Evolutionary conservation across 2,888 invertebrate genomes (phyloP), one percentile per base, ranked within the genome.

Genomic region (Beris chalybata): DNA sequence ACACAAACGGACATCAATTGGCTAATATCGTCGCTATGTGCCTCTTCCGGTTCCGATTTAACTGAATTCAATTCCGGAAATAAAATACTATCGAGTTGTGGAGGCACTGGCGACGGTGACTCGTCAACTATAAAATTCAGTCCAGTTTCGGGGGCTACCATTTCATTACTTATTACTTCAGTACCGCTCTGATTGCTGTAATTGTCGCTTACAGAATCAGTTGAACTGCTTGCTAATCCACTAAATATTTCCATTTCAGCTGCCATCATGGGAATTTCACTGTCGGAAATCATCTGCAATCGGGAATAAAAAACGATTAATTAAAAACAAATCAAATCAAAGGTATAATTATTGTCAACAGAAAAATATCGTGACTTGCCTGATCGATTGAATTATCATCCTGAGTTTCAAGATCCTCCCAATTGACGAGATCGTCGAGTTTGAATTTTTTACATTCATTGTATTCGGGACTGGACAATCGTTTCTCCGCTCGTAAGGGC

Each of bases 161-260:
- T 4, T 30, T 61, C 32, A 7, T 30, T 22, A 15, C 38, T 38
- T 52, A 61, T 22, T 43, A 52, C 66, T 55, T 66, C 66, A 3
- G 54, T 65, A 12, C 67, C 58, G 31, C 63, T 69, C 53, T 69
- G 64, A 64, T 68, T 57, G 55, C 63, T 55, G 22, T 15, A 58
- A 38, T 38, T 38, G 38, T 61, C 61, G 47, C 67, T 66, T 57
- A 64, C 54, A 52, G 64, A 64, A 38, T 57, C 67, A 58, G 54
- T 64, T 22, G 66, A 64, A 64, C 56, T 68, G 45, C 66, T 68
- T 5, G 64, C 78, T 15, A 85, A 83, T 1, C 85, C 84, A 73
- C 85, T 85, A 7, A 85, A 83, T 1, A 86, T 85, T 69, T 85
- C 84, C 74, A 86, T 85, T 78, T 87, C 87, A 5, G 86, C 86